These are phyloP conservation scores for Lissocephala sabroskyi DNA, from an alignment of 2,888 invertebrate species.

Conservation along the genomic window DNA sequence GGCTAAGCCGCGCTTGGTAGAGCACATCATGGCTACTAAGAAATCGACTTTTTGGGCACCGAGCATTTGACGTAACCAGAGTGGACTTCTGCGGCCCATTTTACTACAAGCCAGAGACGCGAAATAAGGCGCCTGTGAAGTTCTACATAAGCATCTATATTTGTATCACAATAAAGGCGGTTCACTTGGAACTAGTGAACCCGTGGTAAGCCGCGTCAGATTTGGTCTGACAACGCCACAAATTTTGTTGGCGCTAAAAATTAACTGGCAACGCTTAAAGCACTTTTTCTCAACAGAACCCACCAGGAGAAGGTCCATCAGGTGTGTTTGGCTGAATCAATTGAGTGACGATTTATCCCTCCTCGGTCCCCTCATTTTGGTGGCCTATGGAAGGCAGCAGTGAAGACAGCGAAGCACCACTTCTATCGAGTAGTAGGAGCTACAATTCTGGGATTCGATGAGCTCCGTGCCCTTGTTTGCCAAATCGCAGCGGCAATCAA, in stretches of 20 bases:
- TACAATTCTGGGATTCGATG: not conserved
- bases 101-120: slow-evolving; percentile 8
- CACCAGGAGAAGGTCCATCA: slow-evolving; percentile 2
- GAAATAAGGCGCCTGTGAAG: slow-evolving; percentile 6
- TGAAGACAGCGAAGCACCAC: not conserved
- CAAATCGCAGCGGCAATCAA: not conserved
- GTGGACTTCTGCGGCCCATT: slow-evolving; percentile 14
- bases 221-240: slow-evolving; percentile 11
- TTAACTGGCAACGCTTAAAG: slow-evolving; percentile 1
- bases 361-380: slow-evolving; percentile 13
- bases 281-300: not conserved
- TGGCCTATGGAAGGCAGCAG: slow-evolving; percentile 4
- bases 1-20: not conserved
- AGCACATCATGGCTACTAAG: slow-evolving; percentile 10
- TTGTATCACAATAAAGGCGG: slow-evolving; percentile 15
- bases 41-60: not conserved
- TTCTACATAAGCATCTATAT: slow-evolving; percentile 12
- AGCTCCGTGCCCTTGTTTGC: not conserved
- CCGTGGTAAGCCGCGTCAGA: not conserved
- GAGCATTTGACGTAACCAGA: slow-evolving; percentile 6
- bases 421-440: not conserved
- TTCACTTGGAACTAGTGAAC: slow-evolving; percentile 8
- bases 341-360: slow-evolving; percentile 13
- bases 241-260: slow-evolving; percentile 13
- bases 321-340: not conserved